Conservation (phyloP, 2,797 vertebrate species). For the Sarcoramphus papa region DNA sequence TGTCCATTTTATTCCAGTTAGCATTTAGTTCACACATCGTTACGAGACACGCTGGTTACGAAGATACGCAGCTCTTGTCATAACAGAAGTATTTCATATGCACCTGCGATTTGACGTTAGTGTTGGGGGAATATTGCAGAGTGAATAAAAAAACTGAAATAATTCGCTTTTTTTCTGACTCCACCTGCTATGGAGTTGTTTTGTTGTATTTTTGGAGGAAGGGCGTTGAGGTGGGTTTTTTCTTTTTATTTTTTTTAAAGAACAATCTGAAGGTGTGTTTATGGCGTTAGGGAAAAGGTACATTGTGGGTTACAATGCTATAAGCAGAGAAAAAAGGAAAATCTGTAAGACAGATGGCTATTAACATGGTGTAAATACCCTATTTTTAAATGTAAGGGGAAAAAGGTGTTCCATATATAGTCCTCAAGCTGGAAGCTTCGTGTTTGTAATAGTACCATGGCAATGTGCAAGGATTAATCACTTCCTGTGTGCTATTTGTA, state of each 20-base stretch:
- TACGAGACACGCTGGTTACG: slow-evolving; percentile 61
- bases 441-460: neutral
- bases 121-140: slow-evolving; percentile 68
- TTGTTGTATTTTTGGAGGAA: slow-evolving; percentile 36
- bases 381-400: slow-evolving; percentile 28
- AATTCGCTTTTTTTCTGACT: slow-evolving; percentile 41
- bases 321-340: slow-evolving; percentile 36
- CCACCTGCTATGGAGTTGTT: slow-evolving; percentile 58
- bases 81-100: slow-evolving; percentile 59
- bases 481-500: neutral
- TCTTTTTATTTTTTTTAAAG: neutral
- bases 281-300: slow-evolving; percentile 53
- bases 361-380: slow-evolving; percentile 15
- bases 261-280: slow-evolving; percentile 59
- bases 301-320: slow-evolving; percentile 36
- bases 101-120: slow-evolving; percentile 70
- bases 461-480: neutral
- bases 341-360: slow-evolving; percentile 58
- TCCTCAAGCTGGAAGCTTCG: neutral
- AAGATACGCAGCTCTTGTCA: slow-evolving; percentile 69
- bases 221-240: neutral
- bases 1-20: slow-evolving; percentile 67
- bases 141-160: slow-evolving; percentile 57
- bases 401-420: slow-evolving; percentile 15
- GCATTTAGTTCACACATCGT: slow-evolving; percentile 74